phyloP scores from a whole-genome alignment of 1,140 invertebrate species.

The Drosophila bifasciata region DNA sequence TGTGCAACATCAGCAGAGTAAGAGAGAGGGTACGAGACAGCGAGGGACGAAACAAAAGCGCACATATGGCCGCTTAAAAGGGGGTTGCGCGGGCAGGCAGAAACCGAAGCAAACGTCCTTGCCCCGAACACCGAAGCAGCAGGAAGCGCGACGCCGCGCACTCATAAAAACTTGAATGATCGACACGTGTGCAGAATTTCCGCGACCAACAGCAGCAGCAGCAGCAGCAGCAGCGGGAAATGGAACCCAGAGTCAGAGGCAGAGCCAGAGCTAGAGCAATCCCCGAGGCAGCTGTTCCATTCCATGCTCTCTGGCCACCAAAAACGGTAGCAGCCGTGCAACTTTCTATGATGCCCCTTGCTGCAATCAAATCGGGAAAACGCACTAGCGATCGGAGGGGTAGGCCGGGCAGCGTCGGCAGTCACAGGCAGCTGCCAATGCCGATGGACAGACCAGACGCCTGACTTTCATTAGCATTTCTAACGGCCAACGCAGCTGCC shows the following conservation, averaged over 20 bases:
- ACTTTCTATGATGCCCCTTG: conserved; percentile 72
- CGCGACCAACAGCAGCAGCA: conserved; percentile 31
- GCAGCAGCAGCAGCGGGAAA: conserved; percentile 28
- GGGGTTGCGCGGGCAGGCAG: conserved; percentile 50
- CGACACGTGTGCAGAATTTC: conserved; percentile 77
- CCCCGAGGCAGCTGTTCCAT: conserved; percentile 59
- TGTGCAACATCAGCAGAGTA: conserved; percentile 45
- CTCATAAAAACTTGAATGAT: conserved; percentile 78
- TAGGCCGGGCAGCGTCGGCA: conserved; percentile 9
- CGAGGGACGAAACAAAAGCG: conserved; percentile 2
- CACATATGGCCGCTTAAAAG: neutral
- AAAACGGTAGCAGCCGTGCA: conserved; percentile 76
- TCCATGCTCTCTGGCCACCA: conserved; percentile 20
- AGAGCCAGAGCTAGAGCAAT: conserved; percentile 27
- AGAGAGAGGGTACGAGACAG: conserved; percentile 4
- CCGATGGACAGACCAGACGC: conserved; percentile 41
- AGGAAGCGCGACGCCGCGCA: conserved; percentile 57
- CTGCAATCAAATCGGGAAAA: conserved; percentile 70
- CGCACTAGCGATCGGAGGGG: conserved; percentile 36
- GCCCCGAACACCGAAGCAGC: conserved; percentile 55
- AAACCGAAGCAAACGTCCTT: conserved; percentile 66
- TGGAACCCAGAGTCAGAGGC: conserved; percentile 47
- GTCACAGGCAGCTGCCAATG: conserved; percentile 63
- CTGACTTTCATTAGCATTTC: conserved; percentile 82
- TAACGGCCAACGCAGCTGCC: conserved; percentile 80